Base-by-base conservation (phyloP, 2,797 vertebrate genomes). In the Helostoma temminkii region DNA sequence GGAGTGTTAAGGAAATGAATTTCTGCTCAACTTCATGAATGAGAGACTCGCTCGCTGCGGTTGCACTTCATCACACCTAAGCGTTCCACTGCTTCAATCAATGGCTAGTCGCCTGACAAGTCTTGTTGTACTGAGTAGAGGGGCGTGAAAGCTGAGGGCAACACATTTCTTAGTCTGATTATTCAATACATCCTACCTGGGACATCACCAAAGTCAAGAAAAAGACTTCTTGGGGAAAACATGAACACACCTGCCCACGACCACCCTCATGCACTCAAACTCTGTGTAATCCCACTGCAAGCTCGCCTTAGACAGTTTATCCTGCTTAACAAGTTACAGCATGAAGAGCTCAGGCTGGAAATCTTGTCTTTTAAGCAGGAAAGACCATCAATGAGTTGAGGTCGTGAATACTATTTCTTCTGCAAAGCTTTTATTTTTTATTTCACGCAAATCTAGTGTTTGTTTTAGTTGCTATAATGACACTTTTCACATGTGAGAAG, bases 1-100 rank as follows among this genome's bases (percentile, higher is more conserved):
- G 64, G 68, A 74, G 80, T 66, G 75, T 78, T 83, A 85, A 80
- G 66, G 74, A 84, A 80, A 83, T 81, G 77, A 67, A 81, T 83
- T 78, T 49, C 77, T 66, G 78, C 82, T 87, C 77, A 56, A 65
- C 56, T 60, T 66, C 68, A 28, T 76, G 71, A 87, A 75, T 82
- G 74, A 90, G 41, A 66, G 83, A 81, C 80, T 75, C n/a, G 78
- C 82, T 74, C 54, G 9, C 71, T 43, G 73, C 72, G 28, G 50
- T 62, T 18, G 63, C 80, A 88, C 75, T 84, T 80, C 85, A 88
- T 88, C 85, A 84, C 80, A 46, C 68, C 54, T 62, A 61, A 74
- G 75, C 49, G 36, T 75, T 59, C 72, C 74, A 53, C 70, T 64
- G 83, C 82, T 57, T 80, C 77, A 89, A 84, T 89, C 66, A 83